Conservation (phyloP, 2,888 invertebrate species). For the Coenonympha glycerion region DNA sequence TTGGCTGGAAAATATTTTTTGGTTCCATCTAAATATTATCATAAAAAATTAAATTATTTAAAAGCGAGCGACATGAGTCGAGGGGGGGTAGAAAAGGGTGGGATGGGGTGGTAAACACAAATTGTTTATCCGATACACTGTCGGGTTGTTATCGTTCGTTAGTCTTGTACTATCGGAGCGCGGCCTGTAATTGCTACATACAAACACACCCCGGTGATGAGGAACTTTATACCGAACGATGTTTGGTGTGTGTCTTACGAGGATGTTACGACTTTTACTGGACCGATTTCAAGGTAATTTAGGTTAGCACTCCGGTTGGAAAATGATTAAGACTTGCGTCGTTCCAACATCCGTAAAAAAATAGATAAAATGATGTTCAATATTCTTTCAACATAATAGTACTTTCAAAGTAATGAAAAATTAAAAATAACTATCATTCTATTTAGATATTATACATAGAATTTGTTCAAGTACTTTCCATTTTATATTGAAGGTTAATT, state of each 20-base stretch:
- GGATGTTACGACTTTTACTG: no score
- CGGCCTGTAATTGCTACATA: conserved; percentile 59
- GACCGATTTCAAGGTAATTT: no score
- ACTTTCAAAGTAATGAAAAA: no score
- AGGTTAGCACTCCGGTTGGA: not conserved
- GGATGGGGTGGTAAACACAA: conserved; percentile 17
- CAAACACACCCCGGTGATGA: conserved; percentile 37
- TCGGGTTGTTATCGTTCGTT: conserved; percentile 54
- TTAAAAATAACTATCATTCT: no score
- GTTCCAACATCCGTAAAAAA: no score
- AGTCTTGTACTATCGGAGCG: conserved; percentile 60
- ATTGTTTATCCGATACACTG: conserved; percentile 30
- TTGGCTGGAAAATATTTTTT: no score
- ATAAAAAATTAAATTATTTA: conserved; percentile 7
- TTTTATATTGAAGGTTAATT: no score
- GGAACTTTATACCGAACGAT: conserved; percentile 42
- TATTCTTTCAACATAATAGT: no score
- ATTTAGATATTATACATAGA: no score
- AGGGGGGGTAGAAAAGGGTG: conserved; percentile 1
- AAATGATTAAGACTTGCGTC: no score
- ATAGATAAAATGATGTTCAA: no score
- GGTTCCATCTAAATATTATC: not conserved
- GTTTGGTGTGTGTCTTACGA: not conserved
- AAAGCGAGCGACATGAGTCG: not conserved
- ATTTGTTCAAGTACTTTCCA: no score